phyloP scores from a whole-genome alignment of 2,797 vertebrate genomes.

The Remorina albescens region DNA sequence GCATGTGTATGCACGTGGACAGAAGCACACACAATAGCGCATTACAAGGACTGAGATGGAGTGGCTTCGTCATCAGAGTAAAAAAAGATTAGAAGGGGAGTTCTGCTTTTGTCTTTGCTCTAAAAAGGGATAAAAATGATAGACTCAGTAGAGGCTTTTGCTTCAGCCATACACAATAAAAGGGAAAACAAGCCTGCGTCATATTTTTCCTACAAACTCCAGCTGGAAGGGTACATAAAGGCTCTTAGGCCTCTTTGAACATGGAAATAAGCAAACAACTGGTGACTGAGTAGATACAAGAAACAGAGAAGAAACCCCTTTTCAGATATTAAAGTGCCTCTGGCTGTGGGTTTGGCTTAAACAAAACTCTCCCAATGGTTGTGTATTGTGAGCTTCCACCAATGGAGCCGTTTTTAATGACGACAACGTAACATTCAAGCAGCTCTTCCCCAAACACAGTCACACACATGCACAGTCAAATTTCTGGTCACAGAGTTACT shows the following conservation, averaged over 20 bases:
- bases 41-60: slow-evolving; percentile 17
- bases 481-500: slow-evolving; percentile 75
- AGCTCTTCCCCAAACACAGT: background rate
- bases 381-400: slow-evolving; percentile 13
- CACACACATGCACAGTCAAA: slow-evolving; percentile 22
- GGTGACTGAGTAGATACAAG: slow-evolving; percentile 41
- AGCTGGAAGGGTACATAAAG: slow-evolving; percentile 43
- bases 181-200: slow-evolving; percentile 37
- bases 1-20: slow-evolving; percentile 51
- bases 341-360: slow-evolving; percentile 26
- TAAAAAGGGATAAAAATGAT: slow-evolving; percentile 49
- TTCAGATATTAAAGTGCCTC: slow-evolving; percentile 29
- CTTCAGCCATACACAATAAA: slow-evolving; percentile 40
- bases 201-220: slow-evolving; percentile 48
- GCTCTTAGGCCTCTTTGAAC: slow-evolving; percentile 44
- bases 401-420: slow-evolving; percentile 26
- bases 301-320: slow-evolving; percentile 36
- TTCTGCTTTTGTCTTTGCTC: slow-evolving; percentile 44
- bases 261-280: slow-evolving; percentile 54
- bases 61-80: slow-evolving; percentile 48
- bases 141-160: slow-evolving; percentile 27
- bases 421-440: slow-evolving; percentile 11
- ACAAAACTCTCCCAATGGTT: slow-evolving; percentile 24
- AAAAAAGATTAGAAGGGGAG: slow-evolving; percentile 13
- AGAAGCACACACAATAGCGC: slow-evolving; percentile 37